A percentile compares a stretch with the other conserved stretches of the same genome.
phyloP scores from a whole-genome alignment of 2,113 vertebrate genomes.

The Archilochus colubris region DNA sequence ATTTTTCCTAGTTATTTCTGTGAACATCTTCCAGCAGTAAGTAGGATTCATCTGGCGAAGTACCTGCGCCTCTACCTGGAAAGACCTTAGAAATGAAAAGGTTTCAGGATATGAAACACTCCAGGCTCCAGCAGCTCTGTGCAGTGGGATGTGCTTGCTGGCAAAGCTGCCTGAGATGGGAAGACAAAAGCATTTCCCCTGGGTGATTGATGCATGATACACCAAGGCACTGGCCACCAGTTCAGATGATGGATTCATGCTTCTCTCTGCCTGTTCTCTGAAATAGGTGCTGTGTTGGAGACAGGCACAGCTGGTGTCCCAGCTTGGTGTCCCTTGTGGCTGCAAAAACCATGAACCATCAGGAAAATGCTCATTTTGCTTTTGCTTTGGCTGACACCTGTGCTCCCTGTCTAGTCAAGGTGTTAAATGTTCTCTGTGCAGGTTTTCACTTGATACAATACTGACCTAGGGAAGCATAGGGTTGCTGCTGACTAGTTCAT shows the following conservation, averaged over 20 bases:
- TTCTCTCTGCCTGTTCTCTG: neutral
- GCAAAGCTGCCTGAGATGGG: neutral
- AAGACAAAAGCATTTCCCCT: accelerated
- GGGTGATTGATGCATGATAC: accelerated
- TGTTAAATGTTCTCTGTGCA: neutral
- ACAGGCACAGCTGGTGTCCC: neutral
- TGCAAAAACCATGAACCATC: neutral
- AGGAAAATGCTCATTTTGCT: neutral
- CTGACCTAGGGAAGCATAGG: neutral
- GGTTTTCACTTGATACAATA: neutral
- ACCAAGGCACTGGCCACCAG: accelerated
- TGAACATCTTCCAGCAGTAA: neutral
- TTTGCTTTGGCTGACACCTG: neutral
- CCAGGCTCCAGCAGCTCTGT: neutral
- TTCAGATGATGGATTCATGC: accelerated
- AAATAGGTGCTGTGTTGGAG: neutral
- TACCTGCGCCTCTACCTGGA: neutral
- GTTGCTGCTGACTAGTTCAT: neutral
- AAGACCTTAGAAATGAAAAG: neutral
- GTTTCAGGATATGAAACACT: neutral
- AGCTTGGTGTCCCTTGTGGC: neutral
- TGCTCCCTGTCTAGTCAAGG: accelerated
- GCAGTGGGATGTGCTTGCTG: neutral
- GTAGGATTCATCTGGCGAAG: neutral
- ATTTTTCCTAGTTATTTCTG: neutral